Evolutionary conservation across 2,888 invertebrate species (phyloP).

Genomic region (Artemia sp.): DNA sequence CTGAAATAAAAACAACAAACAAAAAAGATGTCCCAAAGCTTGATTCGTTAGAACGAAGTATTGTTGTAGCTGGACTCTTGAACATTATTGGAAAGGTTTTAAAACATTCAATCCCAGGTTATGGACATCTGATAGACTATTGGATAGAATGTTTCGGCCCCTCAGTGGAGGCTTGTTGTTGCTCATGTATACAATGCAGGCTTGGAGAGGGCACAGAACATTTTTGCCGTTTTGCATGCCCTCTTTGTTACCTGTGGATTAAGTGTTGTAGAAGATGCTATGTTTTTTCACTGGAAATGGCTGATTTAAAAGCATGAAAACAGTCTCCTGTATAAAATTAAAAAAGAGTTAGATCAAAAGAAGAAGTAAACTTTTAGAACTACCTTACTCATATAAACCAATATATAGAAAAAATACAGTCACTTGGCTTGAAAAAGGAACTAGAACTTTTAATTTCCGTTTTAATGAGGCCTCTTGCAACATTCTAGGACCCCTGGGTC

Average conservation of each 20-base stretch:
- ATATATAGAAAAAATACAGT: too few relatives aligned
- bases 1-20: not conserved
- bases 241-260: not conserved
- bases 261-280: not conserved
- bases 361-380: too few relatives aligned
- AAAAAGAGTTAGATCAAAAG: too few relatives aligned
- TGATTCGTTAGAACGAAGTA: not conserved
- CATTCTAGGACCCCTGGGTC: too few relatives aligned
- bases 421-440: too few relatives aligned
- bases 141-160: slow-evolving; percentile 1
- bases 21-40: not conserved
- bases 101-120: not conserved
- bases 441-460: too few relatives aligned
- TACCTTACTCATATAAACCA: too few relatives aligned
- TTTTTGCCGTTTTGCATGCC: not conserved
- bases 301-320: too few relatives aligned
- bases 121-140: not conserved
- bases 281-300: not conserved
- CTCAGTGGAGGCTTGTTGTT: not conserved
- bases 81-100: not conserved
- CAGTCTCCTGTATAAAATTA: too few relatives aligned
- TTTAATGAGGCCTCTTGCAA: too few relatives aligned
- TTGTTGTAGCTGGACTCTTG: not conserved
- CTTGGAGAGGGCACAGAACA: not conserved
- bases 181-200: not conserved